Percentiles rank a stretch among this genome's conserved stretches.
These are phyloP conservation scores for Mechanitis messenoides DNA, from an alignment of 2,888 invertebrate genomes.

Conservation along the genomic window DNA sequence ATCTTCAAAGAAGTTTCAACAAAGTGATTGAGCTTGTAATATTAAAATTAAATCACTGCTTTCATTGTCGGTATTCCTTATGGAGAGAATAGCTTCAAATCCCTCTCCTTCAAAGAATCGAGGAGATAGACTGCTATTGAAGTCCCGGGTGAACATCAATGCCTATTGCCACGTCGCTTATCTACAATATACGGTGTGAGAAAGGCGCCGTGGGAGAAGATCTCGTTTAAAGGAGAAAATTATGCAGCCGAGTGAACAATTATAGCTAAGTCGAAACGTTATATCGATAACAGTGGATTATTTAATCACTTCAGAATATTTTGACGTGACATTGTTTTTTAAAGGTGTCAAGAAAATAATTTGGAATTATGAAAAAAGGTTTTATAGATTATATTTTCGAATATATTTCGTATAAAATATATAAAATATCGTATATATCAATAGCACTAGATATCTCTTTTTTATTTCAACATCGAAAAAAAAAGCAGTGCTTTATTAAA, in stretches of 20 bases:
- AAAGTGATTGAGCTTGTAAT: slow-evolving; percentile 26
- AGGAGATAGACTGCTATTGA: slow-evolving; percentile 65
- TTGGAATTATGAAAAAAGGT: not conserved
- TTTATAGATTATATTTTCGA: no score
- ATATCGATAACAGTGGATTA: not conserved
- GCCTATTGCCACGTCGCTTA: slow-evolving; percentile 73
- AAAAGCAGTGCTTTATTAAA: not conserved
- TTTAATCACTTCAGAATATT: slow-evolving; percentile 1
- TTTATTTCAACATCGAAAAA: no score
- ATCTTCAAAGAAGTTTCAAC: slow-evolving; percentile 5
- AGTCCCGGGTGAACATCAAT: slow-evolving; percentile 71
- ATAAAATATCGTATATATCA: no score
- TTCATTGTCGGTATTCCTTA: slow-evolving; percentile 51
- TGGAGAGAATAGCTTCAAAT: slow-evolving; percentile 59
- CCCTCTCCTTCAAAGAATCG: slow-evolving; percentile 65
- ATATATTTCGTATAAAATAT: no score
- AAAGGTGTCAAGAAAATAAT: no score
- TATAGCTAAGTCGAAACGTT: slow-evolving; percentile 21
- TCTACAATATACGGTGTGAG: slow-evolving; percentile 59
- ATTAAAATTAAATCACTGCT: slow-evolving; percentile 39
- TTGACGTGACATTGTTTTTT: not conserved
- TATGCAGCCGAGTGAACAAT: slow-evolving; percentile 41
- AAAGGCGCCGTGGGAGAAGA: slow-evolving; percentile 40
- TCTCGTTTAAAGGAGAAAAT: slow-evolving; percentile 58
- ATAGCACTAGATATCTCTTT: no score